Conservation (phyloP, 2,113 vertebrate genomes). For the Epinephelus cyanopodus region DNA sequence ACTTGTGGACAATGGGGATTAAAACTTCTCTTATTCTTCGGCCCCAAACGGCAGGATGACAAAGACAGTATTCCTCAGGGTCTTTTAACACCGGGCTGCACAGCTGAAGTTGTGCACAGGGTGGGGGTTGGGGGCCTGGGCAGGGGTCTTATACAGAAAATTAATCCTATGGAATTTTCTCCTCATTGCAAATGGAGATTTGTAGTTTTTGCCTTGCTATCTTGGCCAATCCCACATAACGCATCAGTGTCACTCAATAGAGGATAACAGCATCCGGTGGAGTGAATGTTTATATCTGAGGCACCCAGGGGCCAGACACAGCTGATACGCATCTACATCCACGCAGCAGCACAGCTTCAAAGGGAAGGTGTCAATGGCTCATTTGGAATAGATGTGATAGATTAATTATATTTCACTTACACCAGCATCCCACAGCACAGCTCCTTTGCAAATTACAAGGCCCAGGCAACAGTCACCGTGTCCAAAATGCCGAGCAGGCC, state of each 20-base stretch:
- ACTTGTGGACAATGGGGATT: constrained; percentile 88
- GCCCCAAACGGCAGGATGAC: constrained; percentile 87
- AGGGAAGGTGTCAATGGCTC: constrained; percentile 77
- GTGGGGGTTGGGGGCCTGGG: constrained; percentile 71
- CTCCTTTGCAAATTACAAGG: constrained; percentile 68
- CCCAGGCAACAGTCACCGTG: constrained; percentile 45
- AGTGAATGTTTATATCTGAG: constrained; percentile 76
- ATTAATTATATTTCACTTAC: constrained; percentile 82
- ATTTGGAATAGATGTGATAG: constrained; percentile 80
- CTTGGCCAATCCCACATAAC: constrained; percentile 76
- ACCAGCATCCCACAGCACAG: constrained; percentile 67
- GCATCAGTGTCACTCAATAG: constrained; percentile 78
- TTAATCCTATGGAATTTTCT: constrained; percentile 89
- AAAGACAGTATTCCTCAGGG: constrained; percentile 90
- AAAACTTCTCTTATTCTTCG: constrained; percentile 90
- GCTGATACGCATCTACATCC: constrained; percentile 76
- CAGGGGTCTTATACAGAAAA: constrained; percentile 84
- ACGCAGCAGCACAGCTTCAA: constrained; percentile 65
- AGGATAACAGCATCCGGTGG: constrained; percentile 79
- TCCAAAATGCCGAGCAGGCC: constrained; percentile 45
- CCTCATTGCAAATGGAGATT: constrained; percentile 86
- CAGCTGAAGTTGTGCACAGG: constrained; percentile 85
- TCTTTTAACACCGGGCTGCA: constrained; percentile 88
- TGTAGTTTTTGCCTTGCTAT: constrained; percentile 83
- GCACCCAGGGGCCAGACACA: constrained; percentile 70